A percentile compares a stretch with the other conserved stretches of the same genome.
Conservation (phyloP, 2,888 invertebrate species). For the Tetramorium bicarinatum region DNA sequence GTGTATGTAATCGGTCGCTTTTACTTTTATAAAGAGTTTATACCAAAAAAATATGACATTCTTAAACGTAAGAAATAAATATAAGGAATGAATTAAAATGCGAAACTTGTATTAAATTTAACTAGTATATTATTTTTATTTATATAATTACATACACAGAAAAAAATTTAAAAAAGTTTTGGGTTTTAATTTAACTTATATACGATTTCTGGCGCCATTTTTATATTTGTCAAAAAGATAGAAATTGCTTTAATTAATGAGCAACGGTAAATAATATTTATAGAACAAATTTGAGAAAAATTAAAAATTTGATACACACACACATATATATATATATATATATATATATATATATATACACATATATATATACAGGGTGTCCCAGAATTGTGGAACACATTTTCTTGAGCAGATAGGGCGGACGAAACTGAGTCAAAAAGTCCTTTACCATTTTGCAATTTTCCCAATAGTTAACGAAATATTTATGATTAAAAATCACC, state of each 20-base stretch:
- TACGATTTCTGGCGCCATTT: not conserved
- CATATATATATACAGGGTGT: too few relatives aligned
- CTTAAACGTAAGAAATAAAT: too few relatives aligned
- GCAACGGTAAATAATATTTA: not conserved
- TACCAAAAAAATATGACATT: not conserved
- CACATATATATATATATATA: too few relatives aligned
- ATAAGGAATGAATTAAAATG: not conserved
- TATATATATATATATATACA: not conserved
- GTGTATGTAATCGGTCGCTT: constrained; percentile 9
- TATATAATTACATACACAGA: not conserved
- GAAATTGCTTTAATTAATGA: not conserved
- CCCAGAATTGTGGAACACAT: too few relatives aligned
- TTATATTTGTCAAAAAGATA: not conserved
- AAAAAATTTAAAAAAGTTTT: too few relatives aligned
- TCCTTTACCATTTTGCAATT: too few relatives aligned
- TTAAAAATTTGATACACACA: not conserved
- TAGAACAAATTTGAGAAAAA: not conserved
- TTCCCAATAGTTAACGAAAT: too few relatives aligned
- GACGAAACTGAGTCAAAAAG: too few relatives aligned
- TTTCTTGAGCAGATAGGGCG: too few relatives aligned
- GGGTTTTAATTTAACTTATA: too few relatives aligned
- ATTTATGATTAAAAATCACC: too few relatives aligned
- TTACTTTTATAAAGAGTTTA: constrained; percentile 18
- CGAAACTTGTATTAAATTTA: not conserved
- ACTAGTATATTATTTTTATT: not conserved